A percentile compares a stretch with the other conserved stretches of the same genome.
These are phyloP conservation scores for Drosophila atripex DNA, from an alignment of 2,888 invertebrate species.

Conservation along the genomic window DNA sequence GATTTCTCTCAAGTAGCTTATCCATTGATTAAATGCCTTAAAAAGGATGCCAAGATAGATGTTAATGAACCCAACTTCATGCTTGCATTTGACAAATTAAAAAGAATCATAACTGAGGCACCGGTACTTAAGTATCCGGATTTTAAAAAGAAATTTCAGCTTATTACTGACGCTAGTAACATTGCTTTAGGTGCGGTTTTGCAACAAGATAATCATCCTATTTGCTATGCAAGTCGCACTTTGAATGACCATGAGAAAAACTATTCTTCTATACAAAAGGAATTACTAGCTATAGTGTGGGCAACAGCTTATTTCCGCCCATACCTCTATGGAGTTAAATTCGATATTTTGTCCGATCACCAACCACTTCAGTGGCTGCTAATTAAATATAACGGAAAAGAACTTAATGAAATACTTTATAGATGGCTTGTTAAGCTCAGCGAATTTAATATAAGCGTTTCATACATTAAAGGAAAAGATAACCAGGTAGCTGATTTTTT, in stretches of 20 bases:
- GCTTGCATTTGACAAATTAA: constrained; percentile 29
- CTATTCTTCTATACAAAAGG: constrained; percentile 48
- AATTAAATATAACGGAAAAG: constrained; percentile 37
- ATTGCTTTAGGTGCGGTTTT: constrained; percentile 48
- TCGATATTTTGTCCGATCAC: constrained; percentile 45
- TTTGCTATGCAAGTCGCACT: constrained; percentile 44
- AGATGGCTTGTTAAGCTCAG: constrained; percentile 30
- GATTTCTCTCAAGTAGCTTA: constrained; percentile 32
- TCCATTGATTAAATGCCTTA: too few species aligned
- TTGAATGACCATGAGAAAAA: constrained; percentile 47
- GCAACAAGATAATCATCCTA: constrained; percentile 46
- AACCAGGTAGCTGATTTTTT: constrained; percentile 47
- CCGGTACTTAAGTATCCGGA: too few species aligned
- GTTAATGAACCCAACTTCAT: too few species aligned
- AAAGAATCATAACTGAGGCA: constrained; percentile 31
- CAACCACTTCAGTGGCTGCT: constrained; percentile 32
- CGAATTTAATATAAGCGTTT: constrained; percentile 40
- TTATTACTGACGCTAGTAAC: constrained; percentile 46
- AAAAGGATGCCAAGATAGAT: too few species aligned
- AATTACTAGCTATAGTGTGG: constrained; percentile 39
- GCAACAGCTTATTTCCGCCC: constrained; percentile 24
- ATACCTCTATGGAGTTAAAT: constrained; percentile 36
- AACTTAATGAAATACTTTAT: constrained; percentile 1
- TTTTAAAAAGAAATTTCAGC: too few species aligned
- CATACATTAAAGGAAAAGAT: constrained; percentile 34